Conservation (phyloP, 2,888 invertebrate species). For the Dione juno region DNA sequence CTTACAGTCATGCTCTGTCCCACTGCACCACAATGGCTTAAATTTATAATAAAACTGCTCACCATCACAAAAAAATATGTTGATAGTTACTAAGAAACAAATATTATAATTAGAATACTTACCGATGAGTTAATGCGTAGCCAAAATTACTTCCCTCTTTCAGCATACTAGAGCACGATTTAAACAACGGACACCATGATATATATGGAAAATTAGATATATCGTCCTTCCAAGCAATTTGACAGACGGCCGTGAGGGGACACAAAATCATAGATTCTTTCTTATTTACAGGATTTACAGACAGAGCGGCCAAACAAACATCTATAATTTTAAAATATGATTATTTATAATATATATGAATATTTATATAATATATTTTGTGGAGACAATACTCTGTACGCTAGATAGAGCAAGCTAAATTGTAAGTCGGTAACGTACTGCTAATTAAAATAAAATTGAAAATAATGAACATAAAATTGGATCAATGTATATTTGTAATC, state of each 20-base stretch:
- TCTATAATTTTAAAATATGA: slow-evolving; percentile 49
- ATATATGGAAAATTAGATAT: background rate
- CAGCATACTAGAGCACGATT: slow-evolving; percentile 41
- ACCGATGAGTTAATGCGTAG: slow-evolving; percentile 48
- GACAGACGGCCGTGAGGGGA: slow-evolving; percentile 1
- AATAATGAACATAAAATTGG: too few relatives aligned
- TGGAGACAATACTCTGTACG: background rate
- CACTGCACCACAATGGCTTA: too few relatives aligned
- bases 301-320: slow-evolving; percentile 52
- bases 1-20: too few relatives aligned
- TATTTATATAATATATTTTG: background rate
- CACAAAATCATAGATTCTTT: slow-evolving; percentile 7
- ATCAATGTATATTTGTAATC: too few relatives aligned
- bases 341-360: too few relatives aligned
- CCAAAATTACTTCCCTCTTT: slow-evolving; percentile 45
- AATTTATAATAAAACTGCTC: too few relatives aligned
- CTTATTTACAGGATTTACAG: slow-evolving; percentile 44
- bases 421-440: too few relatives aligned
- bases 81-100: too few relatives aligned
- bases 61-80: too few relatives aligned
- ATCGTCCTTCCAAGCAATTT: background rate
- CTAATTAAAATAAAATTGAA: too few relatives aligned
- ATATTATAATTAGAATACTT: slow-evolving; percentile 18
- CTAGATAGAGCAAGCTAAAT: too few relatives aligned
- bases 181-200: background rate